A percentile compares a stretch with the other conserved stretches of the same genome.
Evolutionary conservation across 2,888 invertebrate species (phyloP).

Genomic region (Orgyia antiqua): DNA sequence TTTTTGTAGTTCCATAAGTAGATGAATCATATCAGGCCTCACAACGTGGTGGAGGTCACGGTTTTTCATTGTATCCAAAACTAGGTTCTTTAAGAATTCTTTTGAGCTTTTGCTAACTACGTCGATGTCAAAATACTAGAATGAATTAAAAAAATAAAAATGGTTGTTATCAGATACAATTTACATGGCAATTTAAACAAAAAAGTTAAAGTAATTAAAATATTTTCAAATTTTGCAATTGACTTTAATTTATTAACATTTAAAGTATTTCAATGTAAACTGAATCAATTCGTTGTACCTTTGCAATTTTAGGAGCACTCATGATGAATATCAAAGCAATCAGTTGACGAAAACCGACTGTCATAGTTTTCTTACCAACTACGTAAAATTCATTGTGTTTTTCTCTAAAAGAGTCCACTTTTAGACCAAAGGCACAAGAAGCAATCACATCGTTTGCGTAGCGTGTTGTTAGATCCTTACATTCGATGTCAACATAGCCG

Average conservation of each 20-base stretch:
- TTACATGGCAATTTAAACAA: not conserved
- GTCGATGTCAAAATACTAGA: slow-evolving; percentile 27
- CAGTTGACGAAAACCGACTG: slow-evolving; percentile 36
- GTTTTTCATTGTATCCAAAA: slow-evolving; percentile 51
- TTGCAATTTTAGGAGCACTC: slow-evolving; percentile 23
- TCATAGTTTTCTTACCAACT: slow-evolving; percentile 63
- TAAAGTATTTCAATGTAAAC: too few species aligned
- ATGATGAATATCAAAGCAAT: slow-evolving; percentile 28
- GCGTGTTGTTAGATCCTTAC: slow-evolving; percentile 61
- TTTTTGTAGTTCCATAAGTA: slow-evolving; percentile 73
- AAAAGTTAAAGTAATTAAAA: not conserved
- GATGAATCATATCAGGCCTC: slow-evolving; percentile 75
- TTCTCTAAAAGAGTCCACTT: slow-evolving; percentile 73
- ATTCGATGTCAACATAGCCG: slow-evolving; percentile 42
- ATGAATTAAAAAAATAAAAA: not conserved
- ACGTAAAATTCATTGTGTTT: slow-evolving; percentile 73
- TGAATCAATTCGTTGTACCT: too few species aligned
- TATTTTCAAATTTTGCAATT: too few species aligned
- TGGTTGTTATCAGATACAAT: not conserved
- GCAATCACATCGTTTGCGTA: slow-evolving; percentile 75
- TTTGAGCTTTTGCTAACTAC: slow-evolving; percentile 24
- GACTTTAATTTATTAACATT: too few species aligned
- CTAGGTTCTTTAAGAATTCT: slow-evolving; percentile 46
- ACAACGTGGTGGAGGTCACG: slow-evolving; percentile 47
- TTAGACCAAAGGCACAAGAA: slow-evolving; percentile 68